Percentiles rank a stretch among this genome's conserved stretches.
Evolutionary conservation across 2,797 vertebrate genomes (phyloP).

Genomic region (Sebastes glaucus): DNA sequence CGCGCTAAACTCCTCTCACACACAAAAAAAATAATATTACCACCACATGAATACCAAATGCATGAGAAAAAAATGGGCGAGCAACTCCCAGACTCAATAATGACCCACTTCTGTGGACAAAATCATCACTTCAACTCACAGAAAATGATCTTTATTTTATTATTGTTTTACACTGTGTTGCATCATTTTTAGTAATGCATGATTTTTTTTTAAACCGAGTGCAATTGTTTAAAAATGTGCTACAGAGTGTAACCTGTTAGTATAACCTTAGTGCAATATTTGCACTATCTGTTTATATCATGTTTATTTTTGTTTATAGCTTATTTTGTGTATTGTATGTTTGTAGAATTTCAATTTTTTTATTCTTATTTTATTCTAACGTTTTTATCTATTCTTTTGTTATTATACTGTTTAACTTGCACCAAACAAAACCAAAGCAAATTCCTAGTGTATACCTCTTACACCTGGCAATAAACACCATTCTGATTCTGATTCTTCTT

Average conservation of each 20-base stretch:
- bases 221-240: background rate
- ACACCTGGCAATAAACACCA: too few relatives aligned
- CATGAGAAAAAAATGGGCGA: conserved; percentile 70
- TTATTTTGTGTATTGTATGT: too few relatives aligned
- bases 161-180: background rate
- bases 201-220: background rate
- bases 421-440: too few relatives aligned
- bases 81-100: conserved; percentile 71
- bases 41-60: conserved; percentile 71
- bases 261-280: too few relatives aligned
- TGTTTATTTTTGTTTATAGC: too few relatives aligned
- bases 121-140: background rate
- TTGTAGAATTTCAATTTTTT: too few relatives aligned
- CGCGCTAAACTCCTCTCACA: conserved; percentile 67
- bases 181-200: background rate
- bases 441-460: too few relatives aligned
- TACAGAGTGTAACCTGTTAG: background rate
- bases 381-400: too few relatives aligned
- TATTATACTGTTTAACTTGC: too few relatives aligned
- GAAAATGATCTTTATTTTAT: background rate
- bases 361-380: too few relatives aligned
- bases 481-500: too few relatives aligned
- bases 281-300: background rate
- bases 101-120: conserved; percentile 65
- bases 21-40: conserved; percentile 67